phyloP scores from a whole-genome alignment of 2,113 vertebrate genomes.

The Melanocharis versteri region DNA sequence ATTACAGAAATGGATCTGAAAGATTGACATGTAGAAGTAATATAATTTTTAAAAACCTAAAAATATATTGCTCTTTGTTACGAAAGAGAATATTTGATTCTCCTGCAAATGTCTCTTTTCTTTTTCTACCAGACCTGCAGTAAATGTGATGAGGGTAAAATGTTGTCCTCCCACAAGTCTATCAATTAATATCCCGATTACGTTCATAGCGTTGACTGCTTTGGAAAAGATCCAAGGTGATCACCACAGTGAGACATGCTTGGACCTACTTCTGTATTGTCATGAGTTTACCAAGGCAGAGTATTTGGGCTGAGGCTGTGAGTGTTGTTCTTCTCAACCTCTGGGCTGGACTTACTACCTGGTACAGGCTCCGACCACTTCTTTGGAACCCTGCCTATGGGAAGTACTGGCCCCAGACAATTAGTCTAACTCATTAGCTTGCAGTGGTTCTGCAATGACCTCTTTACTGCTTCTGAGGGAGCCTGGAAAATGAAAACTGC shows the following conservation, averaged over 20 bases:
- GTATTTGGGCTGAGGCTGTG: not conserved
- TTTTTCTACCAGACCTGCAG: not conserved
- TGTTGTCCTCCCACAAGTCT: not conserved
- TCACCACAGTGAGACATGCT: not conserved
- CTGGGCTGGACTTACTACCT: not conserved
- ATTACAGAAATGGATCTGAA: not conserved
- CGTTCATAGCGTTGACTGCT: not conserved
- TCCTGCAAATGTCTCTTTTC: not conserved
- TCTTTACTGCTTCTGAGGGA: not conserved
- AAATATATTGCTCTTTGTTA: slow-evolving; percentile 13
- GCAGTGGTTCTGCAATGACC: not conserved
- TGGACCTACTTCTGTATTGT: not conserved
- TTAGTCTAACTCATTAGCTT: not conserved
- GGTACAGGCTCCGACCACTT: not conserved
- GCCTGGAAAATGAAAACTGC: not conserved
- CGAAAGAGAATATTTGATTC: slow-evolving; percentile 19
- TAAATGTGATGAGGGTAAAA: not conserved
- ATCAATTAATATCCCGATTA: not conserved
- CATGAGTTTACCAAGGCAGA: not conserved
- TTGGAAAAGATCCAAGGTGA: not conserved
- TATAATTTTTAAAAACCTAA: slow-evolving; percentile 24
- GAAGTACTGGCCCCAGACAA: not conserved
- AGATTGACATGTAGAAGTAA: not conserved
- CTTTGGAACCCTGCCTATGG: not conserved
- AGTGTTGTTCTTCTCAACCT: not conserved